A percentile compares a stretch with the other conserved stretches of the same genome.
These are phyloP conservation scores for Symphodus melops DNA, from an alignment of 2,113 vertebrate genomes.

Conservation along the genomic window DNA sequence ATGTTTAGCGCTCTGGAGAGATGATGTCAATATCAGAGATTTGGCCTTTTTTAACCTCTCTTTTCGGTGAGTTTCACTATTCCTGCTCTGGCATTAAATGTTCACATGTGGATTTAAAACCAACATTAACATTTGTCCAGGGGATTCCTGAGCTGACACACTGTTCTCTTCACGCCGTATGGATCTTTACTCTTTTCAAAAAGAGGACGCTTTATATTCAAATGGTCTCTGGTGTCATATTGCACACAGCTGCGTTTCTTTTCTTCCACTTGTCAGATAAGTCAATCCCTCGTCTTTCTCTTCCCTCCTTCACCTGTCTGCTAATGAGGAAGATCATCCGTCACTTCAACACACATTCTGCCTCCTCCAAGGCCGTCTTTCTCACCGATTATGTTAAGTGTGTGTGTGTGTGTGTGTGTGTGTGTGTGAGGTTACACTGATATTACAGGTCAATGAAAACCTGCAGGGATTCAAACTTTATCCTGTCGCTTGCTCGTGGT, in stretches of 20 bases:
- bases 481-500: not conserved
- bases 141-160: not conserved
- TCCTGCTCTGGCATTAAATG: not conserved
- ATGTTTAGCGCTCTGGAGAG: too few relatives aligned
- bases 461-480: conserved; percentile 9
- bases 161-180: not conserved
- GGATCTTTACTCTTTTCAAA: conserved; percentile 15
- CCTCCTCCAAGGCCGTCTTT: conserved; percentile 33
- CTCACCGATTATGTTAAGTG: conserved; percentile 9
- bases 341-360: conserved; percentile 2
- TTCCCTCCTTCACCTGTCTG: not conserved
- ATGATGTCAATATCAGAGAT: too few relatives aligned
- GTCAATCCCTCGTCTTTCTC: conserved; percentile 28
- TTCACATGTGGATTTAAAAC: not conserved
- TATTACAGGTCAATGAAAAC: conserved; percentile 14
- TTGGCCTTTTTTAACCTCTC: too few relatives aligned
- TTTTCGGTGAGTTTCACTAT: not conserved
- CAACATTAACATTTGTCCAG: not conserved
- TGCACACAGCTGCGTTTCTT: conserved; percentile 38
- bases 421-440: conserved; percentile 8
- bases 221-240: conserved; percentile 23
- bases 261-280: conserved; percentile 46
- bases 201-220: conserved; percentile 3
- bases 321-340: conserved; percentile 30
- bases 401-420: conserved; percentile 21